Evolutionary conservation across 2,888 invertebrate species (phyloP).

Genomic region (Drosophila tanythrix): DNA sequence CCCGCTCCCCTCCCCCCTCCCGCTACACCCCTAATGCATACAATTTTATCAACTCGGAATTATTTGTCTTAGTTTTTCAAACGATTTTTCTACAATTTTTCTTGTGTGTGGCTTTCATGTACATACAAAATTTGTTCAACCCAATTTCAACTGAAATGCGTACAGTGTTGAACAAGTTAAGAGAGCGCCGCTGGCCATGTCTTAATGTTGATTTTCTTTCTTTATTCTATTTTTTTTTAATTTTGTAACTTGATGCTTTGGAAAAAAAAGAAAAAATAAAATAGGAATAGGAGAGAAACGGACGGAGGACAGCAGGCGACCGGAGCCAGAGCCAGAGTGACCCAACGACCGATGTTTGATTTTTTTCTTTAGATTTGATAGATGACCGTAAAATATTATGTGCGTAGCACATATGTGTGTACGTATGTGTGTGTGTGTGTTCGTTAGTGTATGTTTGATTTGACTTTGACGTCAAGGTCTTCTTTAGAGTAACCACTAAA

Average conservation of each 20-base stretch:
- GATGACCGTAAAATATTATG: slow-evolving; percentile 75
- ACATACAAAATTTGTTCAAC: slow-evolving; percentile 50
- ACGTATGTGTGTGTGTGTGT: slow-evolving; percentile 13
- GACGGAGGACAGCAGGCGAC: slow-evolving; percentile 11
- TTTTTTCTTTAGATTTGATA: slow-evolving; percentile 60
- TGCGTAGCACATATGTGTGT: slow-evolving; percentile 12
- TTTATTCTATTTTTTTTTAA: background rate
- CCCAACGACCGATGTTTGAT: slow-evolving; percentile 45
- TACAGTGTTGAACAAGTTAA: slow-evolving; percentile 14
- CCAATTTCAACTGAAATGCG: slow-evolving; percentile 61
- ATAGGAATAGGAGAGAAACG: slow-evolving; percentile 9
- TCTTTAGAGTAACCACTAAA: slow-evolving; percentile 14
- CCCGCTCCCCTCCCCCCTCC: background rate
- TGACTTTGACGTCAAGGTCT: slow-evolving; percentile 63
- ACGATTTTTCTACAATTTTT: slow-evolving; percentile 33
- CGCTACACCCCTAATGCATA: background rate
- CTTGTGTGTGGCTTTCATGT: slow-evolving; percentile 20
- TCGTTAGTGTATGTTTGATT: slow-evolving; percentile 20
- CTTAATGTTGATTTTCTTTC: slow-evolving; percentile 32
- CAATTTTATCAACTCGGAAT: slow-evolving; percentile 45
- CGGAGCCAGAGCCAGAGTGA: slow-evolving; percentile 5
- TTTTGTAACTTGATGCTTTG: slow-evolving; percentile 40
- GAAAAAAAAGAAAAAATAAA: background rate
- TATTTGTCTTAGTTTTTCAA: slow-evolving; percentile 54
- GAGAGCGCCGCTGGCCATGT: slow-evolving; percentile 9